Evolutionary conservation across 2,888 invertebrate genomes (phyloP).

Genomic region (Orchestes rusci): DNA sequence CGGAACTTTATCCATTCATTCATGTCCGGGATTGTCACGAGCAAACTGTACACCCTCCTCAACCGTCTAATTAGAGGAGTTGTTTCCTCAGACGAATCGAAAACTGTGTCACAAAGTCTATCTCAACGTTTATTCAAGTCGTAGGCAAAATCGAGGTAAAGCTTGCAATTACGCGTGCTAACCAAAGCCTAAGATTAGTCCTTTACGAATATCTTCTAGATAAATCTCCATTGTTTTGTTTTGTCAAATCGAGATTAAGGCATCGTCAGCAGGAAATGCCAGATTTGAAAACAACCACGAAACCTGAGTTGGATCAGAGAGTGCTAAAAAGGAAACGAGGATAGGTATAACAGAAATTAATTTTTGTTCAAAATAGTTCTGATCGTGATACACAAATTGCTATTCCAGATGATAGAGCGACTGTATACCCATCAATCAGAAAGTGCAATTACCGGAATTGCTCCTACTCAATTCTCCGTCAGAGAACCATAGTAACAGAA

Average conservation of each 20-base stretch:
- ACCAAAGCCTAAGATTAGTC: conserved; percentile 22
- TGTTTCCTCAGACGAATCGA: conserved; percentile 1
- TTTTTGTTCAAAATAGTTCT: too few relatives aligned
- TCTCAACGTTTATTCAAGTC: conserved; percentile 16
- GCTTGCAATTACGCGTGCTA: conserved; percentile 20
- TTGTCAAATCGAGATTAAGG: conserved; percentile 30
- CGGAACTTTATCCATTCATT: too few relatives aligned
- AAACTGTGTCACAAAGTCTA: conserved; percentile 17
- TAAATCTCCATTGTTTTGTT: conserved; percentile 33
- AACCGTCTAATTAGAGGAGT: conserved; percentile 9
- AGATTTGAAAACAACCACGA: conserved; percentile 21
- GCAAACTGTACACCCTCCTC: conserved; percentile 7
- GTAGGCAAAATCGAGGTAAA: conserved; percentile 18
- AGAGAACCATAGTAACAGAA: too few relatives aligned
- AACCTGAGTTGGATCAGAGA: conserved; percentile 12
- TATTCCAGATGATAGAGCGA: too few relatives aligned
- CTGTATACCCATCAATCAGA: too few relatives aligned
- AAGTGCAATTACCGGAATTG: too few relatives aligned
- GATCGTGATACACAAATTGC: too few relatives aligned
- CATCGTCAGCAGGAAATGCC: conserved; percentile 16
- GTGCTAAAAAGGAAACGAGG: too few relatives aligned
- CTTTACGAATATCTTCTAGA: conserved; percentile 29
- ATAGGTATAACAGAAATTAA: too few relatives aligned
- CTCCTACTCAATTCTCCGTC: too few relatives aligned
- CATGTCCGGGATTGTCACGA: too few relatives aligned